Evolutionary conservation across 2,888 invertebrate species (phyloP).

Genomic region (Pachymerium ferrugineum): DNA sequence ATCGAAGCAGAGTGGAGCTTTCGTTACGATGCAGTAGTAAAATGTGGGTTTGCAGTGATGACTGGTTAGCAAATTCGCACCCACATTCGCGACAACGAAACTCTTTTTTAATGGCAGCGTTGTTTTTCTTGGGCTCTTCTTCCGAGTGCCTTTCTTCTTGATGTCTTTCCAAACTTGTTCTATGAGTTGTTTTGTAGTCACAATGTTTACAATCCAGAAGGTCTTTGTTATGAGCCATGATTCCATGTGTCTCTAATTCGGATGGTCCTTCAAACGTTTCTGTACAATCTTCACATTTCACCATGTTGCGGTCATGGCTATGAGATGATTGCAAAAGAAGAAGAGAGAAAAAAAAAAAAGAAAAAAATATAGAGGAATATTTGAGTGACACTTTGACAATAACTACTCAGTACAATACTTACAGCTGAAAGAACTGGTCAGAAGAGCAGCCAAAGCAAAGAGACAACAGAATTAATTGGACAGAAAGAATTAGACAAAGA

Average conservation of each 20-base stretch:
- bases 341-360: too few species aligned
- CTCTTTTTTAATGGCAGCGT: slow-evolving; percentile 57
- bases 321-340: background rate
- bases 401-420: slow-evolving; percentile 24
- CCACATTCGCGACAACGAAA: slow-evolving; percentile 54
- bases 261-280: slow-evolving; percentile 42
- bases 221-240: slow-evolving; percentile 42
- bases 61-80: slow-evolving; percentile 54
- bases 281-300: slow-evolving; percentile 42
- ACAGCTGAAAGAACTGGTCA: slow-evolving; percentile 26
- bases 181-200: slow-evolving; percentile 44
- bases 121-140: slow-evolving; percentile 55
- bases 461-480: background rate
- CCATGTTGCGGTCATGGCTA: slow-evolving; percentile 31
- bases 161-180: slow-evolving; percentile 43
- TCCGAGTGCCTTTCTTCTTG: slow-evolving; percentile 41
- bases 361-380: slow-evolving; percentile 12
- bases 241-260: slow-evolving; percentile 42
- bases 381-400: slow-evolving; percentile 8
- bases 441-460: slow-evolving; percentile 29
- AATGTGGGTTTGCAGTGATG: slow-evolving; percentile 48
- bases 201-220: slow-evolving; percentile 44
- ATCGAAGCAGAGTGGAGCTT: slow-evolving; percentile 4
- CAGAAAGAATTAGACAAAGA: slow-evolving; percentile 19
- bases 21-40: slow-evolving; percentile 38